Evolutionary conservation across 2,888 invertebrate genomes (phyloP).

Genomic region (Luperina nickerlii): DNA sequence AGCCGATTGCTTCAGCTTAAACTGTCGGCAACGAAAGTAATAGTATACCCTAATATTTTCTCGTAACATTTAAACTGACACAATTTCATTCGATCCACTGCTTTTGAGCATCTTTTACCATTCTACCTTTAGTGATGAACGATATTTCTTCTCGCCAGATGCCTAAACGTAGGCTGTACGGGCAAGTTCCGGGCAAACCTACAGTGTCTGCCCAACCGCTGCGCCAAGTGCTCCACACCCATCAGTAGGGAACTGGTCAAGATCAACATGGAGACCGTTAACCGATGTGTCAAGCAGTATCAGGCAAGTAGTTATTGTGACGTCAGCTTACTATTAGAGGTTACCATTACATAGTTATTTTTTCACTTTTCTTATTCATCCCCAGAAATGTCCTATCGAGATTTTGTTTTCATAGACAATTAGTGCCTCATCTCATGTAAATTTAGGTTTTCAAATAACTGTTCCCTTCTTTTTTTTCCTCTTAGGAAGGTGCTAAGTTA

Average conservation of each 20-base stretch:
- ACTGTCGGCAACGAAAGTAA: background rate
- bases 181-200: slow-evolving; percentile 76
- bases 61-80: background rate
- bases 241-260: slow-evolving; percentile 78
- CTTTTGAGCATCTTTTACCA: background rate
- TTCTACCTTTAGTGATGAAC: background rate
- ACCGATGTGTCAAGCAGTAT: slow-evolving; percentile 76
- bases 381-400: background rate
- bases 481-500: slow-evolving; percentile 80
- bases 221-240: slow-evolving; percentile 75
- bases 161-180: slow-evolving; percentile 78
- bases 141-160: slow-evolving; percentile 69
- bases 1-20: background rate
- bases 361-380: background rate
- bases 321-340: background rate
- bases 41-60: background rate
- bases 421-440: background rate
- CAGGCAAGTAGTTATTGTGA: slow-evolving; percentile 71
- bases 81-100: background rate
- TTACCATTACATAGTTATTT: background rate
- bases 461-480: background rate
- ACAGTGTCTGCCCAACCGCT: slow-evolving; percentile 74
- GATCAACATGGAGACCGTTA: slow-evolving; percentile 75
- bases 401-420: background rate
- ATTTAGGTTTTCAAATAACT: background rate